These are phyloP conservation scores for Synergus japonicus DNA, from an alignment of 2,888 invertebrate genomes.

Conservation along the genomic window DNA sequence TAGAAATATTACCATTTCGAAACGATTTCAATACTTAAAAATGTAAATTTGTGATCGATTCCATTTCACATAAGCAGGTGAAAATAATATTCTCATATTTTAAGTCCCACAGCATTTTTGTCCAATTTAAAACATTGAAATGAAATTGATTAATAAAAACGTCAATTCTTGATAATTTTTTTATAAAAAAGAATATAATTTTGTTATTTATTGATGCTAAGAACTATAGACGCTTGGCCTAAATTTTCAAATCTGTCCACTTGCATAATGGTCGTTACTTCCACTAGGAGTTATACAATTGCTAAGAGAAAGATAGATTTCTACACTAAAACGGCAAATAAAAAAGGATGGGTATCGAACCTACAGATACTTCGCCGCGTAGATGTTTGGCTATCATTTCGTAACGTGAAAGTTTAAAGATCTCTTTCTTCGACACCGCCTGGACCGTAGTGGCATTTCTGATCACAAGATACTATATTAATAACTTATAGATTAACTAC, in stretches of 20 bases:
- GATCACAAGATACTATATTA: not conserved
- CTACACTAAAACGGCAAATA: constrained; percentile 16
- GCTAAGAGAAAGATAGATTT: constrained; percentile 39
- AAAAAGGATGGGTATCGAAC: constrained; percentile 47
- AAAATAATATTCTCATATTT: too few relatives aligned
- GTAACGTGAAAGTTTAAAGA: constrained; percentile 68
- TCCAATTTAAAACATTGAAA: too few relatives aligned
- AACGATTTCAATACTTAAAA: too few relatives aligned
- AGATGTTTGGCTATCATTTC: constrained; percentile 66
- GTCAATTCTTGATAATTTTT: too few relatives aligned
- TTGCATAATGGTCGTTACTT: constrained; percentile 23
- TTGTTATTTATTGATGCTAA: not conserved
- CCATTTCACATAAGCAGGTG: too few relatives aligned
- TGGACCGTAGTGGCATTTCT: constrained; percentile 18
- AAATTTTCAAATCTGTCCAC: constrained; percentile 27
- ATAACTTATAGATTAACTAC: constrained; percentile 16
- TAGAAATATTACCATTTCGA: not conserved
- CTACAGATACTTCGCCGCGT: constrained; percentile 45
- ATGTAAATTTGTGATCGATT: too few relatives aligned
- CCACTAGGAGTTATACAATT: constrained; percentile 41
- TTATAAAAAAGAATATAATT: too few relatives aligned
- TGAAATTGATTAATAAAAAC: too few relatives aligned
- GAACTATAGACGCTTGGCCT: not conserved
- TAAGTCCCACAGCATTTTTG: too few relatives aligned
- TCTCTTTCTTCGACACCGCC: constrained; percentile 47